These are phyloP conservation scores for Zenarchopterus dispar DNA, from an alignment of 2,797 vertebrate genomes.

Conservation along the genomic window DNA sequence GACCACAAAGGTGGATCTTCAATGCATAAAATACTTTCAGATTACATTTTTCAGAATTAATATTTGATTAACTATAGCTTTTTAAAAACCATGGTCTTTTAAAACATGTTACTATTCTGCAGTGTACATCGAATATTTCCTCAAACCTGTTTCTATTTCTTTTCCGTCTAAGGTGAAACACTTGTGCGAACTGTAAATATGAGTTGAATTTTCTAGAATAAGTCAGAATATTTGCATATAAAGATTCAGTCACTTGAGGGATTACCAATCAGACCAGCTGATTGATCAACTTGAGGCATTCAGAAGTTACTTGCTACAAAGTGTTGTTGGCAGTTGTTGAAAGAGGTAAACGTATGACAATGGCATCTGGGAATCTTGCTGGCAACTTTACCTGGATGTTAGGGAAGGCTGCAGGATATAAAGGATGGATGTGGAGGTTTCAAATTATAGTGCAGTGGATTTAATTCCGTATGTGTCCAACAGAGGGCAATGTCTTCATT, in stretches of 20 bases:
- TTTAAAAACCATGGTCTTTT: constrained; percentile 17
- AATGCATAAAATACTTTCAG: constrained; percentile 55
- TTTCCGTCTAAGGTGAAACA: constrained; percentile 21
- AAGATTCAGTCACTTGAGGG: constrained; percentile 42
- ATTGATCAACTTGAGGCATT: constrained; percentile 60
- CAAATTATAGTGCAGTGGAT: neutral
- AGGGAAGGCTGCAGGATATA: neutral
- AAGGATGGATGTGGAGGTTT: neutral
- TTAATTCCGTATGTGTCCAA: constrained; percentile 41
- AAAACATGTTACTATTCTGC: constrained; percentile 18
- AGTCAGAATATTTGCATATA: constrained; percentile 57
- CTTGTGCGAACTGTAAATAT: constrained; percentile 2
- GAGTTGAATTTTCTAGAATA: constrained; percentile 21
- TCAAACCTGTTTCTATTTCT: constrained; percentile 1
- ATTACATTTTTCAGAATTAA: constrained; percentile 17
- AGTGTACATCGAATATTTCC: neutral
- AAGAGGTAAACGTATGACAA: constrained; percentile 9
- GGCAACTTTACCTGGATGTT: neutral
- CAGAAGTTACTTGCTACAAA: constrained; percentile 14
- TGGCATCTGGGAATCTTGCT: constrained; percentile 1
- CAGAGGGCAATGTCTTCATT: constrained; percentile 47
- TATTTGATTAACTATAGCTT: constrained; percentile 9
- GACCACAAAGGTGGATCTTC: constrained; percentile 74
- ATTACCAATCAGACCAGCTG: constrained; percentile 77
- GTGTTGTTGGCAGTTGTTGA: constrained; percentile 27